These are phyloP conservation scores for Plagodis pulveraria DNA, from an alignment of 2,888 invertebrate species.

Conservation along the genomic window DNA sequence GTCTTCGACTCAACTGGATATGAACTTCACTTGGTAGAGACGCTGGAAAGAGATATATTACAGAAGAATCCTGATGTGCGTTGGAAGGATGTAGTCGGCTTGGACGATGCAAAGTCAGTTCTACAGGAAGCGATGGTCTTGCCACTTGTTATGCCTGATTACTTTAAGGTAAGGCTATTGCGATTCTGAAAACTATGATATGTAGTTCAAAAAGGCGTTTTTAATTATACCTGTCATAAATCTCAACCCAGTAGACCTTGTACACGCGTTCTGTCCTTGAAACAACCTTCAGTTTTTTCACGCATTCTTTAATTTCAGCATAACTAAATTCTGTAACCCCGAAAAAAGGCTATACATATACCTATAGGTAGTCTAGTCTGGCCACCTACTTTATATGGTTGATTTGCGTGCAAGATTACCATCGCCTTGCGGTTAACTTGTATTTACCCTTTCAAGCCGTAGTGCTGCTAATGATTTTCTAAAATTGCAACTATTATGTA, in stretches of 20 bases:
- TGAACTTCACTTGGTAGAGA: constrained; percentile 91
- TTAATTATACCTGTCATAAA: neutral
- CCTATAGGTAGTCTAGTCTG: constrained; percentile 27
- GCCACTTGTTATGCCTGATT: constrained; percentile 94
- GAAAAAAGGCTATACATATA: constrained; percentile 11
- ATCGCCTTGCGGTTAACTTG: constrained; percentile 39
- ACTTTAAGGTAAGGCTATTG: constrained; percentile 88
- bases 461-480: constrained; percentile 33
- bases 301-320: neutral
- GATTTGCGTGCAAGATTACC: constrained; percentile 66
- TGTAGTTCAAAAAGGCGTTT: too few species aligned
- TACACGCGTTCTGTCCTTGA: constrained; percentile 10
- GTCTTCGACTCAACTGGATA: constrained; percentile 89
- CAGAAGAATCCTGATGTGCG: constrained; percentile 93
- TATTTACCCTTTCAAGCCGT: constrained; percentile 47
- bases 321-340: constrained; percentile 5
- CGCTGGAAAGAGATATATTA: constrained; percentile 93
- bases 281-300: constrained; percentile 16
- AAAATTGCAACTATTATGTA: constrained; percentile 35
- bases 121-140: constrained; percentile 94
- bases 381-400: constrained; percentile 56
- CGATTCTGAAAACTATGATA: too few species aligned
- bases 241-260: constrained; percentile 5
- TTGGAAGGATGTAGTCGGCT: constrained; percentile 91
- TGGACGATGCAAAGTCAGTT: constrained; percentile 90